phyloP scores from a whole-genome alignment of 2,888 invertebrate genomes.

The Drosophila suboccidentalis region DNA sequence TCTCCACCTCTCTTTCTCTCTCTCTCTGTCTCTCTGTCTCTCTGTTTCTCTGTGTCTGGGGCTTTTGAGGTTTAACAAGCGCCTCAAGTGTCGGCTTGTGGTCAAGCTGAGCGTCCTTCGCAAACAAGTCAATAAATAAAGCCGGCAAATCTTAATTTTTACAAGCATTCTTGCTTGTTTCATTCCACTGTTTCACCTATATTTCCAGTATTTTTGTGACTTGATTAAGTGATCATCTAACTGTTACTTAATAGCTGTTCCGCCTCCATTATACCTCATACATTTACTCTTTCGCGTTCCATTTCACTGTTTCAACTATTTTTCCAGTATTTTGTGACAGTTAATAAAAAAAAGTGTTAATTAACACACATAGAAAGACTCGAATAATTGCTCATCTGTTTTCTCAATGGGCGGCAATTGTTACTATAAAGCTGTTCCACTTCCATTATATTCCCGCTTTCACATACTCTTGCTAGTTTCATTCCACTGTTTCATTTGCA shows the following conservation, averaged over 20 bases:
- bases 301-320: neutral
- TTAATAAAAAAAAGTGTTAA: neutral
- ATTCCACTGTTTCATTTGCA: neutral
- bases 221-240: neutral
- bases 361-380: neutral
- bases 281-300: neutral
- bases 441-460: neutral
- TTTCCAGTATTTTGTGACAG: too few relatives aligned
- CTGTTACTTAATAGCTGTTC: too few relatives aligned
- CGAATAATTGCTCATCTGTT: neutral
- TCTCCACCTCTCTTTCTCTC: neutral
- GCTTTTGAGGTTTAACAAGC: constrained; percentile 5
- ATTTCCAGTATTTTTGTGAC: neutral
- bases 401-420: neutral
- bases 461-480: too few relatives aligned
- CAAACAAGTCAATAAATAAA: constrained; percentile 2
- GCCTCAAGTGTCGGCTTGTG: constrained; percentile 21
- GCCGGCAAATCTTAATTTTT: constrained; percentile 1
- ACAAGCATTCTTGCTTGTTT: neutral
- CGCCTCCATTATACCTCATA: too few relatives aligned
- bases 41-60: neutral
- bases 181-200: neutral
- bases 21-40: neutral
- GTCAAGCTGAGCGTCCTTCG: constrained; percentile 5
- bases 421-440: neutral